Evolutionary conservation across 2,888 invertebrate species (phyloP).

Genomic region (Nesidiocoris tenuis): DNA sequence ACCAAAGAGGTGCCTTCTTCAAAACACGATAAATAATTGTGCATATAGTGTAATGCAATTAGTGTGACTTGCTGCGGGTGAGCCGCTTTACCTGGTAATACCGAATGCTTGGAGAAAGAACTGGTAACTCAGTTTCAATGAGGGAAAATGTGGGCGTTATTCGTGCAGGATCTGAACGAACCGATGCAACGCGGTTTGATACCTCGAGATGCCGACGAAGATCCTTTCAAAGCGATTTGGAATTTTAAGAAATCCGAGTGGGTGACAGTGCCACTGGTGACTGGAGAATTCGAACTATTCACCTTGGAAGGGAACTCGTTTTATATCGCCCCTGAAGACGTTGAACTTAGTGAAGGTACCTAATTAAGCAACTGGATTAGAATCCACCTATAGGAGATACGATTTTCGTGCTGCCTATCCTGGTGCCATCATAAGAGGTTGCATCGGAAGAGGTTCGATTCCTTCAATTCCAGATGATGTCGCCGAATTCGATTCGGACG

Average conservation of each 20-base stretch:
- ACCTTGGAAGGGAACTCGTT: conserved; percentile 25
- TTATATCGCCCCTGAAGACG: conserved; percentile 28
- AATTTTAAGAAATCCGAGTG: conserved; percentile 18
- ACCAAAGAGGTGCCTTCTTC: conserved; percentile 29
- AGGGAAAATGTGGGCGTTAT: too few species aligned
- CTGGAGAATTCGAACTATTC: conserved; percentile 21
- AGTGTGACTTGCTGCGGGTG: too few species aligned
- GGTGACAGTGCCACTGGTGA: not conserved
- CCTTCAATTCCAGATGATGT: conserved; percentile 23
- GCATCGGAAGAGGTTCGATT: too few species aligned
- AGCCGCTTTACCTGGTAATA: too few species aligned
- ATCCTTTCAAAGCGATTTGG: conserved; percentile 1
- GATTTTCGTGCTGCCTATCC: too few species aligned
- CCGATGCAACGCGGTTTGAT: conserved; percentile 22
- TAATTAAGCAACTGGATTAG: too few species aligned
- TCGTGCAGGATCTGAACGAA: conserved; percentile 30
- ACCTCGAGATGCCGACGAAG: conserved; percentile 24
- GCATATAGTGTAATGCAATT: too few species aligned
- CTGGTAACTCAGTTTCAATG: too few species aligned
- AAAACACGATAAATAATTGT: too few species aligned
- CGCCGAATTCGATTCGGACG: conserved; percentile 26
- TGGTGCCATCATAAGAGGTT: too few species aligned
- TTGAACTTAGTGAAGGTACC: conserved; percentile 28
- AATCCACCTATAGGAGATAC: too few species aligned
- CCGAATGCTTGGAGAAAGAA: too few species aligned